These are phyloP conservation scores for Habrosyne pyritoides DNA, from an alignment of 2,888 invertebrate genomes.

Conservation along the genomic window DNA sequence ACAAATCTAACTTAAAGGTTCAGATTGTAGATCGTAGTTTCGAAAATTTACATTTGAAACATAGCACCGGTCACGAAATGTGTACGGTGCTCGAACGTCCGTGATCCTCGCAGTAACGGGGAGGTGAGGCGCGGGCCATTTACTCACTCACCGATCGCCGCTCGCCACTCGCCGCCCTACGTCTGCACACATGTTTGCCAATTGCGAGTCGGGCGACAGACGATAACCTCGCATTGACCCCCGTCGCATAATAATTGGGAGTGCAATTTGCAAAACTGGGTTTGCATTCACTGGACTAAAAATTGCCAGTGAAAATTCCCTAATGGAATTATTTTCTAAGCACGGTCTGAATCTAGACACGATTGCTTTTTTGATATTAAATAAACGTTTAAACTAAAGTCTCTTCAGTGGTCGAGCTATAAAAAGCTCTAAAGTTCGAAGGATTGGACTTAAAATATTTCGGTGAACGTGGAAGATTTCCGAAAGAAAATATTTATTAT, in stretches of 20 bases:
- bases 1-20: too few species aligned
- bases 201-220: constrained; percentile 15
- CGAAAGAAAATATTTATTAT: too few species aligned
- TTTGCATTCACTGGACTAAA: background rate
- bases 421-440: too few species aligned
- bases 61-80: constrained; percentile 8
- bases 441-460: too few species aligned
- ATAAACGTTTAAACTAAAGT: too few species aligned
- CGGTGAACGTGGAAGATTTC: too few species aligned
- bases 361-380: too few species aligned
- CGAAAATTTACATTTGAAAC: constrained; percentile 5
- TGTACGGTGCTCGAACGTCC: constrained; percentile 17
- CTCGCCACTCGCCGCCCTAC: constrained; percentile 24
- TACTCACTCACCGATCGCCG: constrained; percentile 18
- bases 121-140: constrained; percentile 7
- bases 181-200: constrained; percentile 34
- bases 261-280: constrained; percentile 18
- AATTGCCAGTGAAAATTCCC: background rate
- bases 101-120: constrained; percentile 4
- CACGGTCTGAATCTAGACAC: too few species aligned
- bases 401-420: too few species aligned
- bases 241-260: constrained; percentile 28
- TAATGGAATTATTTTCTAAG: background rate
- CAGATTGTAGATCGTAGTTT: background rate
- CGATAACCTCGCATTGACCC: constrained; percentile 31